Evolutionary conservation across 2,113 vertebrate genomes (phyloP), one percentile per base, ranked within the genome.

Genomic region (Cromileptes altivelis): DNA sequence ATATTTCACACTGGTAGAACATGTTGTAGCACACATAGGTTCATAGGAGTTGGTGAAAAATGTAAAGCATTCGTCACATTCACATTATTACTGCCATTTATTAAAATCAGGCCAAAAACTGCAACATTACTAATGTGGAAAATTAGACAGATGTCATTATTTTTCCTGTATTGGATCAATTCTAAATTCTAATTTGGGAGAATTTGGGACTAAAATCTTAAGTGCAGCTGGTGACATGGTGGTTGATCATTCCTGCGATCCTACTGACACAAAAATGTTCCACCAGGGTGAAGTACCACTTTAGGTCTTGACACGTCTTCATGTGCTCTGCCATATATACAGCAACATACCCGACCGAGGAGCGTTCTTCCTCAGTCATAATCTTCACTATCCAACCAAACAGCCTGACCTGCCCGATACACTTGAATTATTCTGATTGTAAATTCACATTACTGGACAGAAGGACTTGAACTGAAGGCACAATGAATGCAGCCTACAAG

Each of bases 371-470:
- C 92, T 94, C 90, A 91, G 93, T 90, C 89, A 74, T 69, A 94
- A 91, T 92, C 91, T 85, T 88, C 85, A 91, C 91, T 75, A 84
- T 88, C 92, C 81, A 91, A 89, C 91, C 78, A 82, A 90, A 94
- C 91, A 91, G 89, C 92, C 91, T 89, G 85, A 95, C 92, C 94
- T 89, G 92, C 96, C 95, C 95, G 95, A 92, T 92, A 97, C 96
- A 97, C 96, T 97, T 97, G 97, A 97, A 97, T 94, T 94, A 92
- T 86, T 80, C 92, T 88, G 94, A 95, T 95, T 91, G 91, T 95
- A 96, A 95, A 95, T 94, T 94, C 90, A 91, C 90, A 93, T 95
- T 88, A 95, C 83, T 93, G 95, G 94, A 96, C 93, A 93, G 95
- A 95, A 89, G 93, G 96, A 97, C 94, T 95, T 95, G 95, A 97